Conservation (phyloP, 2,797 vertebrate species). For the Leptoclinus maculatus region DNA sequence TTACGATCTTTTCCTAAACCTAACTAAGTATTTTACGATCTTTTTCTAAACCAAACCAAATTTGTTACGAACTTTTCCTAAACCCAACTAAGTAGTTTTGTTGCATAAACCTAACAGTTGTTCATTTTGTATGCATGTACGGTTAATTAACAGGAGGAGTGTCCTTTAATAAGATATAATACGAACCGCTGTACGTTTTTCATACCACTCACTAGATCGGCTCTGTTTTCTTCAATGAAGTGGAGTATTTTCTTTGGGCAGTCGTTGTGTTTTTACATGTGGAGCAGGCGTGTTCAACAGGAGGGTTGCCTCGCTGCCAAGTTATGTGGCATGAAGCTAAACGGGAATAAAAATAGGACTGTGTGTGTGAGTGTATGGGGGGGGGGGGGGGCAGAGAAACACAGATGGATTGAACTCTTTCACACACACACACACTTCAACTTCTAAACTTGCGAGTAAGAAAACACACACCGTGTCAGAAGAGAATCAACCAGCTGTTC, state of each 20-base stretch:
- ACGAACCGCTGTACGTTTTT: background rate
- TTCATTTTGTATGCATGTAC: background rate
- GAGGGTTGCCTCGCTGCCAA: constrained; percentile 80
- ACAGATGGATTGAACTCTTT: constrained; percentile 59
- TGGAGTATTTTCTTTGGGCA: constrained; percentile 84
- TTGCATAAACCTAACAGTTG: background rate
- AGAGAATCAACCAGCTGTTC: constrained; percentile 58
- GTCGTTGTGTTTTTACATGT: constrained; percentile 83
- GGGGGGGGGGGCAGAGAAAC: constrained; percentile 39
- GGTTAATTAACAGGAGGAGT: background rate
- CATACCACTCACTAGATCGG: constrained; percentile 58
- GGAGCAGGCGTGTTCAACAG: constrained; percentile 79
- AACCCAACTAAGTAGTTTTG: background rate
- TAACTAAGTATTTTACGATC: too few species aligned
- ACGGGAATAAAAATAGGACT: constrained; percentile 82
- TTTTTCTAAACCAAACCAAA: too few species aligned
- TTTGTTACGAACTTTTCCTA: too few species aligned
- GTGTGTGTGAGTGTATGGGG: constrained; percentile 28
- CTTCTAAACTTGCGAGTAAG: constrained; percentile 19
- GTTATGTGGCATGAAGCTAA: constrained; percentile 84
- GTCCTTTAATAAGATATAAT: background rate
- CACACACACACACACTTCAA: background rate
- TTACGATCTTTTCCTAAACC: too few species aligned
- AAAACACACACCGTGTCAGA: constrained; percentile 40
- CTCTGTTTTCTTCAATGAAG: constrained; percentile 64